Percentiles rank a stretch among this genome's conserved stretches.
Evolutionary conservation across 64 coral and sea anemone species (phyloP).

Genomic region (Dendronephthya gigantea): DNA sequence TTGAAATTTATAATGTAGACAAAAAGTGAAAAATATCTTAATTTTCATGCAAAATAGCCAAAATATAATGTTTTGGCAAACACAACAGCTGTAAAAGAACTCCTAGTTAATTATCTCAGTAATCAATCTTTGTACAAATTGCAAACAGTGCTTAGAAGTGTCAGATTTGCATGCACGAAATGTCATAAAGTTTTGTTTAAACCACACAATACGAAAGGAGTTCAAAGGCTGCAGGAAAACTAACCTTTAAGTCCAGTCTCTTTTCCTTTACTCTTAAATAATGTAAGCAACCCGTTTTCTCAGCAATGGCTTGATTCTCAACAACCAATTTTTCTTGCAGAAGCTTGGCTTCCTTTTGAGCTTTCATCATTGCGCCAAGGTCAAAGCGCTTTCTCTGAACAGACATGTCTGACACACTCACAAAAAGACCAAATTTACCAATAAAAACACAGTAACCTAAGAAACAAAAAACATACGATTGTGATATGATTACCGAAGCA

Average conservation of each 20-base stretch:
- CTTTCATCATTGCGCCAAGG: background rate
- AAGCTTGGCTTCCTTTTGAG: background rate
- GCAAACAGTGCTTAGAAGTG: background rate
- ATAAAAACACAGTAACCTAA: background rate
- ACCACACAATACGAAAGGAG: background rate
- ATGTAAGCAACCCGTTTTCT: background rate
- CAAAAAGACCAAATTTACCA: background rate
- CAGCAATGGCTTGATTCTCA: background rate
- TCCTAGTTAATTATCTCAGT: background rate
- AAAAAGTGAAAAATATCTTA: background rate
- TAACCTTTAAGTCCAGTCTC: background rate
- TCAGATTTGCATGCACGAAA: background rate
- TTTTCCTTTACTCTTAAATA: background rate
- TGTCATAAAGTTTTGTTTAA: background rate
- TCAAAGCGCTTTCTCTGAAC: background rate
- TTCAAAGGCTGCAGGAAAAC: background rate
- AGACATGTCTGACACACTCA: background rate
- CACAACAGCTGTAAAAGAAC: no score
- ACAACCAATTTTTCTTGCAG: background rate
- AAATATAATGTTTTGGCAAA: background rate
- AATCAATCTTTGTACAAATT: background rate
- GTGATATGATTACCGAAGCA: background rate
- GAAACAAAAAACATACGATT: background rate
- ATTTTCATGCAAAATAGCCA: background rate
- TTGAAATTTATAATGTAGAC: background rate